phyloP scores from a whole-genome alignment of 2,888 invertebrate species.

The Schizotus pectinicornis region DNA sequence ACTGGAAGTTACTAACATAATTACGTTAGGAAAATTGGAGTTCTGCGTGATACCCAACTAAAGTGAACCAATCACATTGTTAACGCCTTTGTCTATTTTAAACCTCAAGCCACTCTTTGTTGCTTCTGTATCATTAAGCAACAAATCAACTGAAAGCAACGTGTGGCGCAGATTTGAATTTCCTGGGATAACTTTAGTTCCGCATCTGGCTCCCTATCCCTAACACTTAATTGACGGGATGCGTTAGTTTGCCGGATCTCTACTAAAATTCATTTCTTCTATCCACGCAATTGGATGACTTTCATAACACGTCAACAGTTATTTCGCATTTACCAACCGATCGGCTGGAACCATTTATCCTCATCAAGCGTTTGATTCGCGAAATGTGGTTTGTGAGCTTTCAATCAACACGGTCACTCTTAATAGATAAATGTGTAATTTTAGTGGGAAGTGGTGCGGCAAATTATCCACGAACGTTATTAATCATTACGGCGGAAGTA shows the following conservation, averaged over 20 bases:
- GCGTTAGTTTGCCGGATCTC: not conserved
- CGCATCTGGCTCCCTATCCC: conserved; percentile 9
- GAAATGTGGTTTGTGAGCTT: conserved; percentile 22
- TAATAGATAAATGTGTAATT: conserved; percentile 25
- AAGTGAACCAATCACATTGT: conserved; percentile 3
- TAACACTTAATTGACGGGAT: conserved; percentile 20
- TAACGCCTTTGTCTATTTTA: conserved; percentile 20
- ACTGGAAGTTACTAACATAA: not conserved
- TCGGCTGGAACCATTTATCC: conserved; percentile 18
- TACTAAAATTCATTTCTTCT: conserved; percentile 3
- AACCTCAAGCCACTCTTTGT: conserved; percentile 16
- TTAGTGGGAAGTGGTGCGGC: conserved; percentile 9
- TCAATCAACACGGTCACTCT: conserved; percentile 21
- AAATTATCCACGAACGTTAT: conserved; percentile 6
- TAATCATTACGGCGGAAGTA: too few relatives aligned
- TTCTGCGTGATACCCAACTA: not conserved
- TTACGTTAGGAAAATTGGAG: conserved; percentile 10
- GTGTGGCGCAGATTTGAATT: conserved; percentile 25
- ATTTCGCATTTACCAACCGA: not conserved
- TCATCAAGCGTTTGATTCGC: conserved; percentile 18
- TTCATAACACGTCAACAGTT: conserved; percentile 3
- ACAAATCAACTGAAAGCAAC: conserved; percentile 28
- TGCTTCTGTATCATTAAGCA: conserved; percentile 30
- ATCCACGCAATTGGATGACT: conserved; percentile 1
- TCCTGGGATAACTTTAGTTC: conserved; percentile 14